A percentile compares a stretch with the other conserved stretches of the same genome.
These are phyloP conservation scores for Panonychus citri DNA, from an alignment of 1,140 invertebrate species.

Conservation along the genomic window DNA sequence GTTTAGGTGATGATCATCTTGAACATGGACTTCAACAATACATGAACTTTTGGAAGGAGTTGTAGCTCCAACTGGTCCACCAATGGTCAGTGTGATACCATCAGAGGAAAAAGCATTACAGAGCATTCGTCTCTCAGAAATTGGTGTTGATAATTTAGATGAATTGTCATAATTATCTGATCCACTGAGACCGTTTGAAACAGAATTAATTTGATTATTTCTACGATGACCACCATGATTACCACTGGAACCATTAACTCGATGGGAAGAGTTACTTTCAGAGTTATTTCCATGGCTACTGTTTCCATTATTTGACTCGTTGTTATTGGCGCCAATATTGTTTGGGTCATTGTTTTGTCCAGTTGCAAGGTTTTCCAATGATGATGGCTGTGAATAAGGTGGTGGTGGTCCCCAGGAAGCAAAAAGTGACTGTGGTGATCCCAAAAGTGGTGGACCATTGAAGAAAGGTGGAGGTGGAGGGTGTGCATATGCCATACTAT, in stretches of 20 bases:
- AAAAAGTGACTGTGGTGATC: constrained; percentile 3
- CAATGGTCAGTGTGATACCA: constrained; percentile 12
- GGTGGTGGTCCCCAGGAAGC: constrained; percentile 43
- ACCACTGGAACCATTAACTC: not conserved
- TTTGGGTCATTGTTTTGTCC: constrained; percentile 17
- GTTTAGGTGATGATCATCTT: constrained; percentile 8
- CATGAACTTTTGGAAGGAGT: constrained; percentile 9
- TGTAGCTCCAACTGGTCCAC: not conserved
- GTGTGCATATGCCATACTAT: not conserved
- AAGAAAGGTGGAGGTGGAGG: constrained; percentile 2
- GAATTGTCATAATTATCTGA: not conserved
- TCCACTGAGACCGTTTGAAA: constrained; percentile 7
- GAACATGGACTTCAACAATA: constrained; percentile 14
- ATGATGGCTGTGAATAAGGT: constrained; percentile 39
- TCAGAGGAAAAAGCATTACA: constrained; percentile 13
- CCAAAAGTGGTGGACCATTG: not conserved
- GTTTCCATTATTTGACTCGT: no score
- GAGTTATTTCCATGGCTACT: no score
- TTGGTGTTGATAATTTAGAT: constrained; percentile 12
- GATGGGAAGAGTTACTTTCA: no score
- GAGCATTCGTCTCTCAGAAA: constrained; percentile 10
- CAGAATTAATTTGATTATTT: constrained; percentile 10
- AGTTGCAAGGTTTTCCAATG: constrained; percentile 12
- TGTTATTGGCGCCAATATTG: constrained; percentile 14
- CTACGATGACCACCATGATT: constrained; percentile 6